Conservation (phyloP, 2,797 vertebrate genomes). For the Epinephelus malabaricus region DNA sequence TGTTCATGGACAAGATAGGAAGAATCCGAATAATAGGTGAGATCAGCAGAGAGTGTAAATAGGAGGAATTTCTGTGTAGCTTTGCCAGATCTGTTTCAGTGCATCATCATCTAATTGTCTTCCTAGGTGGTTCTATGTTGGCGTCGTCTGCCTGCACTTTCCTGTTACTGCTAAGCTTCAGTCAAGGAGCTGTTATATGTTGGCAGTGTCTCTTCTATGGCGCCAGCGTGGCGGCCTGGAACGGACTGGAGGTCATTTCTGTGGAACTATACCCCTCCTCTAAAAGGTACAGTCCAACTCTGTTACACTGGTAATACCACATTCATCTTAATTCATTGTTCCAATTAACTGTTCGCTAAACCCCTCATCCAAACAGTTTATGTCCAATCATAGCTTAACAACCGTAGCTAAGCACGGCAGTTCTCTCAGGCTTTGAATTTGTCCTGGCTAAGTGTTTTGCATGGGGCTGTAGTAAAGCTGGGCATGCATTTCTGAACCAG, state of each 20-base stretch:
- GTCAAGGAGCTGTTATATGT: constrained; percentile 93
- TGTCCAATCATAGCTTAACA: too few relatives aligned
- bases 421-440: too few relatives aligned
- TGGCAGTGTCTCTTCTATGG: constrained; percentile 98
- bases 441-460: too few relatives aligned
- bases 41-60: constrained; percentile 39
- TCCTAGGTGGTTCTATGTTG: constrained; percentile 93
- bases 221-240: constrained; percentile 95
- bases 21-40: constrained; percentile 96
- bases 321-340: too few relatives aligned
- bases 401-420: too few relatives aligned
- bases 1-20: constrained; percentile 98
- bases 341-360: too few relatives aligned
- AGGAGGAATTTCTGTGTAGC: background rate
- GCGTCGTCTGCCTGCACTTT: constrained; percentile 94
- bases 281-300: constrained; percentile 89
- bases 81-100: background rate
- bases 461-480: too few relatives aligned
- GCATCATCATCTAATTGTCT: background rate
- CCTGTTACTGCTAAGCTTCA: constrained; percentile 96
- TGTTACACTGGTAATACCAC: too few relatives aligned
- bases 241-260: constrained; percentile 94
- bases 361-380: too few relatives aligned
- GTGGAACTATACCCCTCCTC: constrained; percentile 96
- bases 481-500: too few relatives aligned